phyloP scores from a whole-genome alignment of 2,113 vertebrate species.

The Myotis davidii region DNA sequence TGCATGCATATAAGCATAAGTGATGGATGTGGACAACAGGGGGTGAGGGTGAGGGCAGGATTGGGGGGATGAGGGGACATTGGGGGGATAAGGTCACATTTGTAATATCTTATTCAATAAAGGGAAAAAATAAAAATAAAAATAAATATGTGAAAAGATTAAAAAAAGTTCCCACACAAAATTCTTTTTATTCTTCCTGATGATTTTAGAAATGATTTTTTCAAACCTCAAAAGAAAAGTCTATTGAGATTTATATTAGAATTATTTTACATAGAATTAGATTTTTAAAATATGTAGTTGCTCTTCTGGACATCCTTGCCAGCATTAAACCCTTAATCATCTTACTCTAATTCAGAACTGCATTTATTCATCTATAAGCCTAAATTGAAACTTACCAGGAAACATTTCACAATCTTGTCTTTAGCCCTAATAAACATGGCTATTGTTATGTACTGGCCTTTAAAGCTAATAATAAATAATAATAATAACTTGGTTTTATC shows the following conservation, averaged over 20 bases:
- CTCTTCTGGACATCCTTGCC: background rate
- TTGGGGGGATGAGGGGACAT: no score
- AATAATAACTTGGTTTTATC: background rate
- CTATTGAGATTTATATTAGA: background rate
- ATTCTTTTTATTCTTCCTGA: conserved; percentile 13
- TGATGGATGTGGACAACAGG: no score
- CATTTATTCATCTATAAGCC: background rate
- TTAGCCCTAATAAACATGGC: background rate
- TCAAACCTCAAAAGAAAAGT: background rate
- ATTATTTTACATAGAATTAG: conserved; percentile 1
- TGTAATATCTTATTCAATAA: no score
- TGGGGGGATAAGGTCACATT: no score
- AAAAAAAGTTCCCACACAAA: background rate
- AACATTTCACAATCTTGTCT: background rate
- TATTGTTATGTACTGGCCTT: background rate
- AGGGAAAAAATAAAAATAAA: no score
- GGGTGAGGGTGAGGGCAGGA: no score
- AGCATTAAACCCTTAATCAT: background rate
- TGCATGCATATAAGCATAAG: no score
- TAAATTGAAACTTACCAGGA: background rate
- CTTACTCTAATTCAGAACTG: background rate
- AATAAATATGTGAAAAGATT: no score
- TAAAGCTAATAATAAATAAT: background rate
- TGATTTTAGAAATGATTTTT: conserved; percentile 21
- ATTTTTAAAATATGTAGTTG: background rate